These are phyloP conservation scores for Drosophila sucinea DNA, from an alignment of 1,140 invertebrate species.

Conservation along the genomic window DNA sequence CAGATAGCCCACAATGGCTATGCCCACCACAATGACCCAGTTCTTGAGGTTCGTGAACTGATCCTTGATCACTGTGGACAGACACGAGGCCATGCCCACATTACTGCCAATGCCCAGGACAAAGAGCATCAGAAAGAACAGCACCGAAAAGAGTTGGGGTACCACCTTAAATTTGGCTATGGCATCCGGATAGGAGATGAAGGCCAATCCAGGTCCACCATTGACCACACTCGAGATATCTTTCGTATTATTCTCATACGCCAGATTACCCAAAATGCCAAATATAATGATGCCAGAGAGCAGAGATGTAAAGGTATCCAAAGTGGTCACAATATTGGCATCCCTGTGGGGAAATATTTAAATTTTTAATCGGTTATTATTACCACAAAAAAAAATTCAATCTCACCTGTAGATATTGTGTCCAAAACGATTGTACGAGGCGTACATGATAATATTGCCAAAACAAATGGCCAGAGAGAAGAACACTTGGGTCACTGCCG, in stretches of 20 bases:
- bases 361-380: conserved; percentile 83
- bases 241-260: conserved; percentile 86
- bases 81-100: conserved; percentile 86
- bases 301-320: conserved; percentile 92
- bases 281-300: conserved; percentile 94
- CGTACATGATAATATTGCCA: conserved; percentile 92
- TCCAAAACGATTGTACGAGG: conserved; percentile 92
- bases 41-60: conserved; percentile 86
- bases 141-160: conserved; percentile 92
- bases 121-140: conserved; percentile 96
- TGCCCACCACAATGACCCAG: conserved; percentile 84
- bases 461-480: conserved; percentile 90
- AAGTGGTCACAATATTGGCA: conserved; percentile 89
- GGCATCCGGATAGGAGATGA: conserved; percentile 94
- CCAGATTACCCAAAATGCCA: conserved; percentile 91
- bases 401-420: conserved; percentile 90
- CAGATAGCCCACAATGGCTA: conserved; percentile 86
- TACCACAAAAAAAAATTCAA: conserved; percentile 83
- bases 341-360: conserved; percentile 84
- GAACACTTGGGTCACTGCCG: conserved; percentile 87
- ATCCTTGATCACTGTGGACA: conserved; percentile 89
- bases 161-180: conserved; percentile 91
- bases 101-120: conserved; percentile 91
- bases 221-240: conserved; percentile 84
- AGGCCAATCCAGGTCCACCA: conserved; percentile 87